Percentiles rank a stretch among this genome's conserved stretches.
phyloP scores from a whole-genome alignment of 1,140 invertebrate species.

The Apocrypta bakeri region DNA sequence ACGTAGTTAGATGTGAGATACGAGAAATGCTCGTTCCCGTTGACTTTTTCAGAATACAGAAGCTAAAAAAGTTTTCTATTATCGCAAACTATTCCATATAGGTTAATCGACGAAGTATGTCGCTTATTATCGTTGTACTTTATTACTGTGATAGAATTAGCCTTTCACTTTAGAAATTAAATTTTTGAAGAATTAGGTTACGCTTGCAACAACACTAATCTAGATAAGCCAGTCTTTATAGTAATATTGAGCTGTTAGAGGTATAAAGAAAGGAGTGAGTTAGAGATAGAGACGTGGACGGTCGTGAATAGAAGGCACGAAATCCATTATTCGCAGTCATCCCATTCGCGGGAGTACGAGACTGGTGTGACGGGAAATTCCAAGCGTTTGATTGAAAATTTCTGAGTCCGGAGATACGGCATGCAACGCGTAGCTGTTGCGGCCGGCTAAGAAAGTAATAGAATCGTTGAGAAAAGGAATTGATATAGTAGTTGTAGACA shows the following conservation, averaged over 20 bases:
- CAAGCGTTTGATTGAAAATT: constrained; percentile 74
- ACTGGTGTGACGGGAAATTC: constrained; percentile 65
- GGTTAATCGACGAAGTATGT: too few species aligned
- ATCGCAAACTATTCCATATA: too few species aligned
- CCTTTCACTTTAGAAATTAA: background rate
- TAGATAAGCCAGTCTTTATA: background rate
- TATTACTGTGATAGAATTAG: background rate
- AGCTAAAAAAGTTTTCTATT: background rate
- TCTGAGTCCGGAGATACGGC: constrained; percentile 65
- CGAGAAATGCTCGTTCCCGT: constrained; percentile 3
- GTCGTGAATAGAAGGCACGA: constrained; percentile 23
- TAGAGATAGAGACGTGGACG: background rate
- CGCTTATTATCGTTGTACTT: background rate
- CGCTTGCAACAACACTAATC: background rate
- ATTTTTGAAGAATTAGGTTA: background rate
- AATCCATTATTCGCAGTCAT: constrained; percentile 43
- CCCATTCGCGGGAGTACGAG: background rate
- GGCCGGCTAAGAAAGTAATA: background rate
- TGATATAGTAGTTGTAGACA: constrained; percentile 4
- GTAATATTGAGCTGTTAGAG: too few species aligned
- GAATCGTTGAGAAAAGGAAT: background rate
- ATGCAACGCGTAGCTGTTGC: constrained; percentile 49
- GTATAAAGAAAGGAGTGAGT: background rate
- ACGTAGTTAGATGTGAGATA: constrained; percentile 11
- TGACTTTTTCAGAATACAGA: background rate